Conservation (phyloP, 2,888 invertebrate species). For the Drosophila ezoana region DNA sequence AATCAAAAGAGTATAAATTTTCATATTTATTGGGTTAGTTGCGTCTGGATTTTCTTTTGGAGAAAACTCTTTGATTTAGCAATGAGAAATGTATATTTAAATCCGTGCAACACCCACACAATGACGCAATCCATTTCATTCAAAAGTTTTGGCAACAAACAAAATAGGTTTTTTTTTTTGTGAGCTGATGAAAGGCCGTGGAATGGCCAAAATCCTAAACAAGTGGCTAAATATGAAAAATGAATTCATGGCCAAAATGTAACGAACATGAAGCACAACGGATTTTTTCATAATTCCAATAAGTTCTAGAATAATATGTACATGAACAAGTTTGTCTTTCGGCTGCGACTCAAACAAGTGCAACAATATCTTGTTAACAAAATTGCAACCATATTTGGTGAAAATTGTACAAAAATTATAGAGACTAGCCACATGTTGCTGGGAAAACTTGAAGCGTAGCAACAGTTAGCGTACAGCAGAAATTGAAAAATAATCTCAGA, state of each 20-base stretch:
- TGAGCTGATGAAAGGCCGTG: constrained; percentile 27
- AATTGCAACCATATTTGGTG: constrained; percentile 80
- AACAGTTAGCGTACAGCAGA: constrained; percentile 35
- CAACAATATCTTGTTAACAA: constrained; percentile 76
- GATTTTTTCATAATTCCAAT: constrained; percentile 73
- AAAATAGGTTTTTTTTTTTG: constrained; percentile 9
- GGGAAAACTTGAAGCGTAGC: background rate
- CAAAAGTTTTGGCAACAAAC: constrained; percentile 41
- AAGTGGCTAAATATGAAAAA: constrained; percentile 61
- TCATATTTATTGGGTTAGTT: background rate
- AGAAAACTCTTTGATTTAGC: constrained; percentile 25
- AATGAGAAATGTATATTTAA: constrained; percentile 55
- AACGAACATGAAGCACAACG: constrained; percentile 48
- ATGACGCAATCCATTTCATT: constrained; percentile 71
- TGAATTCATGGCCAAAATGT: constrained; percentile 62
- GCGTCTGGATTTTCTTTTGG: constrained; percentile 23
- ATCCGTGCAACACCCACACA: constrained; percentile 58
- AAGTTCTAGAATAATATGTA: constrained; percentile 36
- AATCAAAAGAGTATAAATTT: background rate
- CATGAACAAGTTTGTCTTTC: constrained; percentile 18
- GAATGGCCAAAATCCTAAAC: no score
- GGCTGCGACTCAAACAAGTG: constrained; percentile 49
- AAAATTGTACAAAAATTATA: constrained; percentile 67
- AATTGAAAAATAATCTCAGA: constrained; percentile 39
- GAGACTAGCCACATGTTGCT: constrained; percentile 23